A percentile compares a stretch with the other conserved stretches of the same genome.
These are phyloP conservation scores for Lineus longissimus DNA, from an alignment of 1,140 invertebrate genomes.

Conservation along the genomic window DNA sequence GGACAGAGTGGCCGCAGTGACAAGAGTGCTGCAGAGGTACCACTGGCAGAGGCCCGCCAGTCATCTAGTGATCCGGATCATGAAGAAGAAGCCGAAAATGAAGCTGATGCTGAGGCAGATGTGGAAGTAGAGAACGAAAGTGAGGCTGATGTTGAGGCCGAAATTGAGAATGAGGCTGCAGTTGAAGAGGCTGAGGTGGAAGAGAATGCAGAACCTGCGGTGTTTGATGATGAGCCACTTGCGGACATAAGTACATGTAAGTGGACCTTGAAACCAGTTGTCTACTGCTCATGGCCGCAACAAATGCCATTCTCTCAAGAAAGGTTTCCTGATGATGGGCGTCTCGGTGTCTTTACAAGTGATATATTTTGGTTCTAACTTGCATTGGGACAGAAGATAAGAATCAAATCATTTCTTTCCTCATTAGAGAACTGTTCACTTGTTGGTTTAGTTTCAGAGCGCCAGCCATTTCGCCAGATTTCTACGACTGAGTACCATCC, in stretches of 20 bases:
- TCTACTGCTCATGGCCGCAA: neutral
- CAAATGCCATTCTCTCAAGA: neutral
- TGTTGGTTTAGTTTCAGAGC: neutral
- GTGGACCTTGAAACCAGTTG: too few species aligned
- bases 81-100: constrained; percentile 21
- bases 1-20: neutral
- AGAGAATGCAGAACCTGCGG: neutral
- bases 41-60: neutral
- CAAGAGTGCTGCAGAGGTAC: neutral
- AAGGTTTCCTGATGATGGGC: neutral
- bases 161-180: constrained; percentile 18
- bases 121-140: neutral
- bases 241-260: too few species aligned
- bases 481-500: constrained; percentile 80
- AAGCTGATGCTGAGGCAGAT: constrained; percentile 10
- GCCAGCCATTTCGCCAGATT: constrained; percentile 60
- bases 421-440: neutral
- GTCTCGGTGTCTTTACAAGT: neutral
- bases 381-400: too few species aligned
- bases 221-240: too few species aligned
- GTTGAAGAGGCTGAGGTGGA: constrained; percentile 8
- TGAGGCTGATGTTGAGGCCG: constrained; percentile 20
- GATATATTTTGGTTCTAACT: too few species aligned
- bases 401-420: too few species aligned
- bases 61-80: neutral